Base-by-base conservation (phyloP, 2,797 vertebrate genomes). In the Enteromius viviparus region DNA sequence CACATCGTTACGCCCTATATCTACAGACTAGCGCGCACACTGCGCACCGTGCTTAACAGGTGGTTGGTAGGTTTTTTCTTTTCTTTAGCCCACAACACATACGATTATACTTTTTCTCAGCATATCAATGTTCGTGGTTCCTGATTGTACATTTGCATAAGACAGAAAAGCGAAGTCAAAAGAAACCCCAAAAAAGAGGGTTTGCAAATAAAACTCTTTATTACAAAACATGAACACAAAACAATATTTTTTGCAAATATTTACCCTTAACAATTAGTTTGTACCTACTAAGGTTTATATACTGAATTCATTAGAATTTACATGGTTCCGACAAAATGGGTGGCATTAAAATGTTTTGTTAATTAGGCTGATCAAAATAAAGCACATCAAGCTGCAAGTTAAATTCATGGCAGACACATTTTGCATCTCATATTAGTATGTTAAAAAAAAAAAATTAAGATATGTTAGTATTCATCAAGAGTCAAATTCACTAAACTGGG, bases 401-500 rank as follows among this genome's bases (percentile, higher is more conserved):
- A 49, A 66, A 34, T 37, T 23, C 4, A 26, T 49, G 26, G 53
- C 21, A 74, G 21, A 64, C 42, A 32, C 2, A 74, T 74, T 62
- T 32, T 32, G 19, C 0, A 32, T 62, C 55, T 42, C 9, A 71
- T 29, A 32, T 26, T 32, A 55, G n/a, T 1, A 70, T 29, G 51
- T 60, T 21, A 9, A 42, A 17, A 42, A n/a, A 12, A 60, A 23
- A 23, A 11, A 12, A 14, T 23, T 23, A 45, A 65, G 37, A 84
- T 87, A 85, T 77, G 87, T 76, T 93, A 93, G 89, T 91, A 84
- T 78, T 94, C 92, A 85, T 95, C 94, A 21, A 94, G 87, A 0
- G 93, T 94, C 26, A 95, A 94, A 88, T 93, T 90, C 69, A 95
- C 87, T 5, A 95, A 91, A 78, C 88, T 86, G 1, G 94, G 93